phyloP scores from a whole-genome alignment of 92 coral and sea anemone species.

The Diadumene lineata region DNA sequence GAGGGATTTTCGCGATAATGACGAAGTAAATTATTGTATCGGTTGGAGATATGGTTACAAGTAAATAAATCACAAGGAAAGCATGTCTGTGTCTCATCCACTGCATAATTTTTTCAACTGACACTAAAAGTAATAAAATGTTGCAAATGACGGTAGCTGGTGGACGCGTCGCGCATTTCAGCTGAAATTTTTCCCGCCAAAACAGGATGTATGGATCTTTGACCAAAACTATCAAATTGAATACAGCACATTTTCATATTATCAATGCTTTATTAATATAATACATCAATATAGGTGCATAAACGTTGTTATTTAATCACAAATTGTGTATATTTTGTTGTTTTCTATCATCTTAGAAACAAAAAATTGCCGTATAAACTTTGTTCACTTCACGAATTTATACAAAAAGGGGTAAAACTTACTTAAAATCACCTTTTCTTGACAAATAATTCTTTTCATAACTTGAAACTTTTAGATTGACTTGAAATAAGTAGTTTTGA shows the following conservation, averaged over 20 bases:
- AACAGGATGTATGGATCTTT: not conserved
- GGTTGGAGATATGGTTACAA: not conserved
- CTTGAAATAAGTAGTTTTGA: not conserved
- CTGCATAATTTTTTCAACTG: not conserved
- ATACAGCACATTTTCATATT: constrained; percentile 1
- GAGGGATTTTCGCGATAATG: not conserved
- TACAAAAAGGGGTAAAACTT: not conserved
- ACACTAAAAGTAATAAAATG: not conserved
- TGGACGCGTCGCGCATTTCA: not conserved
- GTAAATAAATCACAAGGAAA: not conserved
- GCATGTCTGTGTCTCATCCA: not conserved
- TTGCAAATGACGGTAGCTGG: not conserved
- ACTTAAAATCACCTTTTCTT: not conserved
- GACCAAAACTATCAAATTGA: not conserved
- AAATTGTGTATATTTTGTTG: not conserved
- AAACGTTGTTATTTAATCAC: not conserved
- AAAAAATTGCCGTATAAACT: not conserved
- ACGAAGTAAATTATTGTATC: not conserved
- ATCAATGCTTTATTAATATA: not conserved
- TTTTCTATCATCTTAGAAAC: not conserved
- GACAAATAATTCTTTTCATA: not conserved
- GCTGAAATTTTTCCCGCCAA: constrained; percentile 6
- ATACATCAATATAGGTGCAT: not conserved
- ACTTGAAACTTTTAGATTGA: constrained; percentile 1
- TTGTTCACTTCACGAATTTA: not conserved